These are phyloP conservation scores for Callithrix jacchus DNA, from an alignment of 2,113 vertebrate species.

Conservation along the genomic window DNA sequence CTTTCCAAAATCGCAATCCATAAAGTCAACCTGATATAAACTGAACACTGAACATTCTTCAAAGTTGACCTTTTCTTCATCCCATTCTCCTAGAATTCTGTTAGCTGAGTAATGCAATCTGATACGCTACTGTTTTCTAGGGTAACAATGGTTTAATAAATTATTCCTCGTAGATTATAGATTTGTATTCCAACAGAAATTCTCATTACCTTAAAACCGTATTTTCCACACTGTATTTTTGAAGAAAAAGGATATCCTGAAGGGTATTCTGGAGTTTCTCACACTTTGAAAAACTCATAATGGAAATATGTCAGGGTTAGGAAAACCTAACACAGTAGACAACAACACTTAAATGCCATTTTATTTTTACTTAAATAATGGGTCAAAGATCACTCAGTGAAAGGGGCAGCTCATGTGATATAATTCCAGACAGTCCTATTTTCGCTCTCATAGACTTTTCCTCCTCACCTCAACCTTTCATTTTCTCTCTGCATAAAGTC, in stretches of 20 bases:
- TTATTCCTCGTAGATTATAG: background rate
- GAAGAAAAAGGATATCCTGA: background rate
- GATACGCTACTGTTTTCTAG: conserved; percentile 16
- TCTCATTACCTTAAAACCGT: conserved; percentile 9
- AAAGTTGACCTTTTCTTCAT: background rate
- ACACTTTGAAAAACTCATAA: background rate
- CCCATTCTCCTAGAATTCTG: background rate
- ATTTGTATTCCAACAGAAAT: conserved; percentile 5
- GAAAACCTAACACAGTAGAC: background rate
- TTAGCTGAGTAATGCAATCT: background rate
- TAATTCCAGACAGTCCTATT: background rate
- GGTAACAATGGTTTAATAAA: background rate
- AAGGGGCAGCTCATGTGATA: background rate
- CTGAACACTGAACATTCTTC: background rate
- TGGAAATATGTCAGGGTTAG: background rate
- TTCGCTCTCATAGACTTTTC: background rate
- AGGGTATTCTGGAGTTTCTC: background rate
- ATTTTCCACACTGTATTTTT: background rate
- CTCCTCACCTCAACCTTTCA: background rate
- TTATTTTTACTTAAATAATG: background rate
- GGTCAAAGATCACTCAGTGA: background rate
- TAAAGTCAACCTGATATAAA: background rate
- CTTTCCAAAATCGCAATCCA: background rate
- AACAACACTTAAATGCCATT: background rate
- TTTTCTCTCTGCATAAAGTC: background rate